These are phyloP conservation scores for Cephus pygmeus DNA, from an alignment of 2,888 invertebrate genomes.

Conservation along the genomic window DNA sequence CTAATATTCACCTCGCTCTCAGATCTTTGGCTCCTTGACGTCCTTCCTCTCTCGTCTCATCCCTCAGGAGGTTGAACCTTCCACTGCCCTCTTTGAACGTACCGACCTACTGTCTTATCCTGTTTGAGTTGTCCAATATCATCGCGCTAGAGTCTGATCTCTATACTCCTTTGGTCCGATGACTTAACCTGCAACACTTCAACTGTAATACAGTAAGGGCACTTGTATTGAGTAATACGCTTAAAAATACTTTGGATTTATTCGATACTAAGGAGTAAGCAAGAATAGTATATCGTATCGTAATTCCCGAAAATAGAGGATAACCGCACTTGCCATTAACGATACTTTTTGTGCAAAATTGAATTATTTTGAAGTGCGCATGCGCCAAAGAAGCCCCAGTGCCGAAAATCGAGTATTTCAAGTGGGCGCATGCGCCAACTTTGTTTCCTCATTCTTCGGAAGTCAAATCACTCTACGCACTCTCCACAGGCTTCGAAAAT, in stretches of 20 bases:
- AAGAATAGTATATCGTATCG: background rate
- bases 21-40: background rate
- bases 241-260: background rate
- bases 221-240: slow-evolving; percentile 53
- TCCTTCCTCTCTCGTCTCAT: background rate
- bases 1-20: background rate
- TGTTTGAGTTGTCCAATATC: background rate
- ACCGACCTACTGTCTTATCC: background rate
- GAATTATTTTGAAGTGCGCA: no score
- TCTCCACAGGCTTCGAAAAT: no score
- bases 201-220: background rate
- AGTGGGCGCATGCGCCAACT: no score
- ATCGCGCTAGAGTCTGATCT: background rate
- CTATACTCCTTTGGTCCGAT: background rate
- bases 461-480: no score
- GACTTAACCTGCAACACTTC: background rate
- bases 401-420: no score
- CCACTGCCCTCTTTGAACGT: background rate
- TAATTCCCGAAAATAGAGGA: no score
- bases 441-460: no score
- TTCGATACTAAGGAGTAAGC: background rate
- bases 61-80: background rate
- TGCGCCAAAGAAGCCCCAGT: no score
- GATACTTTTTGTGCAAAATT: no score
- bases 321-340: no score